Evolutionary conservation across 2,797 vertebrate genomes (phyloP), one percentile per base, ranked within the genome.

Genomic region (Pygocentrus nattereri): DNA sequence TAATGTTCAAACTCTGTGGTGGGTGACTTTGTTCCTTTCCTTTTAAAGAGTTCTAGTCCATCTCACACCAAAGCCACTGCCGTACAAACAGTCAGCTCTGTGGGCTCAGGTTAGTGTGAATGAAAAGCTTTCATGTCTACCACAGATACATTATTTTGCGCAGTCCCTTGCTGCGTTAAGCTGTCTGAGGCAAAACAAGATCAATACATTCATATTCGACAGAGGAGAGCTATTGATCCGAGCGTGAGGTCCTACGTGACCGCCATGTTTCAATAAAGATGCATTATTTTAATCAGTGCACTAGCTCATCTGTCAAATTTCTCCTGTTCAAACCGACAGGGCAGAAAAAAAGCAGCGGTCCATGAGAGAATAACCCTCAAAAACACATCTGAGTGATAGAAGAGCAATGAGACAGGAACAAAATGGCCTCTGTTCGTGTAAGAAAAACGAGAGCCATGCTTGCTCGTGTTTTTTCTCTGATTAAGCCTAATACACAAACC

Each of bases 151-250:
- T 76, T 71, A 78, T 82, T 50, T 65, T 69, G 69, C 31, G n/a
- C 25, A 49, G 59, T 64, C 58, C 5, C 21, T 30, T 38, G 41
- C 67, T 88, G 87, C 85, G 91, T 88, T 88, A 84, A 92, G 87
- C 89, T 87, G 90, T 91, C 88, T 87, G 49, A 91, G 87, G 90
- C 88, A 91, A 91, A 92, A 85, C 88, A 78, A 76, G 88, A 94
- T 94, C 93, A 88, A 95, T 94, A 92, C 82, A 90, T 93, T 95
- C 90, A 93, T 94, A 93, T 94, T 93, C 89, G 77, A 75, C 87
- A 85, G 88, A 87, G 85, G 87, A 93, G 91, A 87, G 89, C 84
- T 93, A 94, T 94, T 91, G 93, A 94, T 93, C 90, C 83, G 56
- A 74, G 58, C 69, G 56, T 56, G 21, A 25, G 84, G 85, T 86